phyloP scores from a whole-genome alignment of 2,888 invertebrate genomes.

The Atherix ibis region DNA sequence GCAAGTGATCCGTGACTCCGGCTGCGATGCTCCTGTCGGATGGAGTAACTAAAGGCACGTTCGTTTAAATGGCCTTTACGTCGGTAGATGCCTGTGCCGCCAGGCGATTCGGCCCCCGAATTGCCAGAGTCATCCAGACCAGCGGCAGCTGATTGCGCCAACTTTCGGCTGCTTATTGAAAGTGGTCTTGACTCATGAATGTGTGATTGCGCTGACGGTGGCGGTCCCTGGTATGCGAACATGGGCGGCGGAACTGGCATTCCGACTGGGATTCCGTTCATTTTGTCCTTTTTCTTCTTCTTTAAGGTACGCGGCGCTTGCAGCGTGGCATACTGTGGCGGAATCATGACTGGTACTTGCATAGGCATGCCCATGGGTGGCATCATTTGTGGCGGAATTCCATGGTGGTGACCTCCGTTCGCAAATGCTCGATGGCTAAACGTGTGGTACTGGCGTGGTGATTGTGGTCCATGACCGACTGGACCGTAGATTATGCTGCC shows the following conservation, averaged over 20 bases:
- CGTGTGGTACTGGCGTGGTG: slow-evolving; percentile 35
- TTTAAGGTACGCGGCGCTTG: slow-evolving; percentile 43
- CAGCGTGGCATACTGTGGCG: slow-evolving; percentile 44
- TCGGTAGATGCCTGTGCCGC: slow-evolving; percentile 71
- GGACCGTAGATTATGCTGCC: slow-evolving; percentile 35
- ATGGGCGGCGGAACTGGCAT: slow-evolving; percentile 37
- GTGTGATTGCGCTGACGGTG: slow-evolving; percentile 40
- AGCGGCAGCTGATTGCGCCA: slow-evolving; percentile 53
- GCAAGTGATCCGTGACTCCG: slow-evolving; percentile 84
- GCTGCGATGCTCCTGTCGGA: slow-evolving; percentile 83
- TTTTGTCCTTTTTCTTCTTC: slow-evolving; percentile 34
- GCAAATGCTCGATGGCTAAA: slow-evolving; percentile 32
- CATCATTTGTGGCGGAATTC: slow-evolving; percentile 27
- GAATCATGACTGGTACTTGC: slow-evolving; percentile 33
- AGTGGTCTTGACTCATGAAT: slow-evolving; percentile 40
- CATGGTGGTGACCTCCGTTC: slow-evolving; percentile 20
- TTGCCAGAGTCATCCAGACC: slow-evolving; percentile 39
- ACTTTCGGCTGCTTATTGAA: slow-evolving; percentile 38
- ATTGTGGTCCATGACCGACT: slow-evolving; percentile 13
- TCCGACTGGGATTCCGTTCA: slow-evolving; percentile 31
- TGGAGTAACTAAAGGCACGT: slow-evolving; percentile 84
- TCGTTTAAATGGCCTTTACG: slow-evolving; percentile 87
- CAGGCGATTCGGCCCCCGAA: slow-evolving; percentile 39
- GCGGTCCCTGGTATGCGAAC: slow-evolving; percentile 29
- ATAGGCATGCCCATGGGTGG: slow-evolving; percentile 26